Conservation (phyloP, 2,113 vertebrate species). For the Nyctereutes procyonoides region DNA sequence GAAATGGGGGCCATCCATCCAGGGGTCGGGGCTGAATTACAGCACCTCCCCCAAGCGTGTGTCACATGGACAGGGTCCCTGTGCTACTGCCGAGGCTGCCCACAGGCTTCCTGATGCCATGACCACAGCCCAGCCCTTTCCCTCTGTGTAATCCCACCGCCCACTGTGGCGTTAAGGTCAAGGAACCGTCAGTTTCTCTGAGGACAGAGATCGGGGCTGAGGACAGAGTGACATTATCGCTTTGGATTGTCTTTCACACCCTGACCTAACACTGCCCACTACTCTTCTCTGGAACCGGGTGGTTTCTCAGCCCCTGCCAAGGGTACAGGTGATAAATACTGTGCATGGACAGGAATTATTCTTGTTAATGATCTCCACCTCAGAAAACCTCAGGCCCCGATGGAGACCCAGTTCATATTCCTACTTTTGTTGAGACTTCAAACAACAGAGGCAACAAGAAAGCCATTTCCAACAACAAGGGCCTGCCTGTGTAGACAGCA, state of each 20-base stretch:
- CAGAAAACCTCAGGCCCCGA: background rate
- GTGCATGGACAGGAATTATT: background rate
- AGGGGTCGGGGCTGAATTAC: constrained; percentile 34
- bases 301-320: background rate
- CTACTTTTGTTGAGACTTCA: constrained; percentile 49
- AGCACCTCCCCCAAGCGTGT: background rate
- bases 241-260: background rate
- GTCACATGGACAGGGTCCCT: background rate
- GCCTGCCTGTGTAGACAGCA: constrained; percentile 46
- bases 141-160: constrained; percentile 64
- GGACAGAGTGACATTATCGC: background rate
- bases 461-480: constrained; percentile 48
- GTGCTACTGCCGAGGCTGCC: background rate
- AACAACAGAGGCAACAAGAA: constrained; percentile 33
- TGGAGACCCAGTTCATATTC: constrained; percentile 56
- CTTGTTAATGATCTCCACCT: constrained; percentile 31
- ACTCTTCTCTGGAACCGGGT: background rate
- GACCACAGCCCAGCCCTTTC: constrained; percentile 11
- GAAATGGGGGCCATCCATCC: background rate
- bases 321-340: background rate
- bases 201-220: background rate
- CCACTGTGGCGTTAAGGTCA: constrained; percentile 59
- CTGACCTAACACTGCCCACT: constrained; percentile 14
- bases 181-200: constrained; percentile 35
- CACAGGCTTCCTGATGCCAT: background rate